These are phyloP conservation scores for Pseudomyrmex concolor DNA, from an alignment of 1,140 invertebrate species.

Conservation along the genomic window DNA sequence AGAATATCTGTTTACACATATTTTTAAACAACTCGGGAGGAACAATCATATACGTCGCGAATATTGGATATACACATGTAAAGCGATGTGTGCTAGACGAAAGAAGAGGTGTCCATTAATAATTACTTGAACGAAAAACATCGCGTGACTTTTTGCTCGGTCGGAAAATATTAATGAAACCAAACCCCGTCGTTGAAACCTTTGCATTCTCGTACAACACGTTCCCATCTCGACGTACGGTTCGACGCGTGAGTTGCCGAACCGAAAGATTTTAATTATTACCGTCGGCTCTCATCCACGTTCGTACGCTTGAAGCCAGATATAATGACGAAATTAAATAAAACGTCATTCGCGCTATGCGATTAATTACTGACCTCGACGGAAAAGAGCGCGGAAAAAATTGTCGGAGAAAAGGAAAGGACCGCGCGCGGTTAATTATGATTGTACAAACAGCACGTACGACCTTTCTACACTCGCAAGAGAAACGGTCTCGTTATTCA, in stretches of 20 bases:
- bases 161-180: constrained; percentile 50
- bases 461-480: constrained; percentile 18
- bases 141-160: constrained; percentile 24
- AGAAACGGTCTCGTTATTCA: constrained; percentile 35
- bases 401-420: constrained; percentile 25
- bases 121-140: constrained; percentile 28
- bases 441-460: constrained; percentile 42
- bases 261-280: constrained; percentile 73
- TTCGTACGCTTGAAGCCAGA: constrained; percentile 52
- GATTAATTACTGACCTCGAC: constrained; percentile 64
- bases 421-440: constrained; percentile 44
- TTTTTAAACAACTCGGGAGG: neutral
- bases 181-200: constrained; percentile 30
- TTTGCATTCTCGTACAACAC: constrained; percentile 36
- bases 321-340: constrained; percentile 68
- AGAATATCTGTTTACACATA: neutral
- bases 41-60: constrained; percentile 33
- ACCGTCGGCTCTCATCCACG: constrained; percentile 37
- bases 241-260: constrained; percentile 53
- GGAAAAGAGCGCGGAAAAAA: constrained; percentile 16
- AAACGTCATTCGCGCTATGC: constrained; percentile 57
- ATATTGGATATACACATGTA: neutral
- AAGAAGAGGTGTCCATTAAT: constrained; percentile 24
- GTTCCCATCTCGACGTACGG: constrained; percentile 33
- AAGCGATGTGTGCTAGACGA: neutral